Conservation (phyloP, 2,797 vertebrate species). For the Anguilla pacifica region DNA sequence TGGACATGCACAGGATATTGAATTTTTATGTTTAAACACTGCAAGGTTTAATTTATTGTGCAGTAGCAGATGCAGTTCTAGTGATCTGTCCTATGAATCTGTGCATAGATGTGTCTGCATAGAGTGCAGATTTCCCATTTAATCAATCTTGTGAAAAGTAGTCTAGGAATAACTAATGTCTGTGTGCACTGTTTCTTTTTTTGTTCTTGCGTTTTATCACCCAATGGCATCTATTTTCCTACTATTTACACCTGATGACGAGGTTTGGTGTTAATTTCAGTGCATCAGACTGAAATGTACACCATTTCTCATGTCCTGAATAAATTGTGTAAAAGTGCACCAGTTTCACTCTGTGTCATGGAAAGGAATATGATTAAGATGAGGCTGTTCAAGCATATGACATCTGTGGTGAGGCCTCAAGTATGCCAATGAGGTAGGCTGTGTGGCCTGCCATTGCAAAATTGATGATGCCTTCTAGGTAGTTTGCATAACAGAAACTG, state of each 20-base stretch:
- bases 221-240: slow-evolving; percentile 22
- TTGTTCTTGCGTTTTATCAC: slow-evolving; percentile 37
- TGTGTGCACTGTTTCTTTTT: slow-evolving; percentile 12
- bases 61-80: background rate
- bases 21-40: background rate
- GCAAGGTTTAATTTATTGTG: background rate
- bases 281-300: slow-evolving; percentile 23
- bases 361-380: slow-evolving; percentile 29
- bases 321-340: slow-evolving; percentile 30
- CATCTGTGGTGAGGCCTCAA: slow-evolving; percentile 23
- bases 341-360: slow-evolving; percentile 36
- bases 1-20: background rate
- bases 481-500: background rate
- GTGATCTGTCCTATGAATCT: background rate
- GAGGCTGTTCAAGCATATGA: slow-evolving; percentile 15
- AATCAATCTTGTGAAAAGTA: background rate
- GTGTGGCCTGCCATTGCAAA: background rate
- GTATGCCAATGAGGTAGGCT: background rate
- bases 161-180: background rate
- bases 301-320: slow-evolving; percentile 41
- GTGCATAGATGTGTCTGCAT: slow-evolving; percentile 19
- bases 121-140: background rate
- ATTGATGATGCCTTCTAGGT: background rate
- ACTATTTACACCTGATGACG: slow-evolving; percentile 27
- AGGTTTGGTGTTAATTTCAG: slow-evolving; percentile 35